Conservation (phyloP, 2,113 vertebrate species). For the Apistogramma diplotaenia region DNA sequence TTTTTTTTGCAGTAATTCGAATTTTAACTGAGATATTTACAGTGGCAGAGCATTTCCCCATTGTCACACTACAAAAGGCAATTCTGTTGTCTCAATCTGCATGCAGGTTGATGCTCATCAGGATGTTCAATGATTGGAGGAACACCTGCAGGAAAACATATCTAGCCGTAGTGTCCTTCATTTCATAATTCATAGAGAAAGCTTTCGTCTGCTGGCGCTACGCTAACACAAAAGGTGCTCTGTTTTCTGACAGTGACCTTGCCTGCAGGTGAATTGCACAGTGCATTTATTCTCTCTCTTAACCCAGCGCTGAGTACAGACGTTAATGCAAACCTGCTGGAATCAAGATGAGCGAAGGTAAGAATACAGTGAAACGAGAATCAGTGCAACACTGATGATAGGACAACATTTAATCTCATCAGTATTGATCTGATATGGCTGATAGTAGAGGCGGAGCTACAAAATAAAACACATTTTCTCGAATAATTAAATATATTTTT, state of each 20-base stretch:
- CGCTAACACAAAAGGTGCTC: slow-evolving; percentile 2
- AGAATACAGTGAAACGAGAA: background rate
- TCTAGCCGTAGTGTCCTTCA: background rate
- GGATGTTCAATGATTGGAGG: background rate
- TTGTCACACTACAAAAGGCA: background rate
- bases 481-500: background rate
- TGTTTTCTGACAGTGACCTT: slow-evolving; percentile 33
- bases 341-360: background rate
- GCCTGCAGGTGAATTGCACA: slow-evolving; percentile 20
- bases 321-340: background rate
- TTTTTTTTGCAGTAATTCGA: no score
- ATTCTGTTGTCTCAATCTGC: background rate
- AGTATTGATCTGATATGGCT: background rate
- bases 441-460: background rate
- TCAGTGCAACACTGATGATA: background rate
- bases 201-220: background rate
- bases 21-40: no score
- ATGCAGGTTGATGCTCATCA: background rate
- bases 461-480: background rate
- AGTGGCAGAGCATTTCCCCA: background rate
- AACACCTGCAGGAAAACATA: background rate
- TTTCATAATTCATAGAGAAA: background rate
- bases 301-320: background rate
- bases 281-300: background rate
- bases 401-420: background rate